Base-by-base conservation (phyloP, 2,797 vertebrate genomes). In the Eulemur rubriventer region DNA sequence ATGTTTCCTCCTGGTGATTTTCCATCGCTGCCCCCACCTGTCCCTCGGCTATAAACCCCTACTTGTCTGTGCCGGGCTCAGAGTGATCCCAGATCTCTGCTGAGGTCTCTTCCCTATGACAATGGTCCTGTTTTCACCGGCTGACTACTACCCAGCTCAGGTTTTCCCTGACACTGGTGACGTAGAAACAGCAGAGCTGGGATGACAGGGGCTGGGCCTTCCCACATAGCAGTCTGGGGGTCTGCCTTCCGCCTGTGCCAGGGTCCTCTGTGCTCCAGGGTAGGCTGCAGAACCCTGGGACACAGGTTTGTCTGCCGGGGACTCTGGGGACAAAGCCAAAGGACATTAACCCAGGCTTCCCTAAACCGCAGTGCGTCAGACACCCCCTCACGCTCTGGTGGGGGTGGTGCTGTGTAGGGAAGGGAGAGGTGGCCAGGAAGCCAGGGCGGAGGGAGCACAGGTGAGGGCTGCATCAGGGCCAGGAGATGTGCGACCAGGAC, bases 131-230 rank as follows among this genome's bases (percentile, higher is more conserved):
- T 35, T 38, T 52, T 46, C n/a, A 35, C 43, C 26, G 6, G 8
- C 26, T n/a, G 11, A 48, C 52, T 55, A 50, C 67, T 73, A 18
- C 18, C 43, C 8, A 11, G 24, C 67, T 65, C 75, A 22, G 67
- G 69, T 46, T 52, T 75, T 38, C 83, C 81, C 41, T 55, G 14
- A 46, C 63, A 28, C 30, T 80, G n/a, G 26, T n/a, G 75, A 93
- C 50, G 57, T 18, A 1, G 65, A 93, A 83, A 97, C 91, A 87
- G 17, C 1, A 0, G 38, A 81, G 81, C 82, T 92, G 84, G 84
- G 89, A 67, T 1, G 6, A 13, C 24, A 72, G 17, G 50, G 73
- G 52, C 86, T 30, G 91, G 69, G 81, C 72, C 93, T 93, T 81
- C 84, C 90, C 94, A 92, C 5, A 2, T 9, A 26, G 78, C 91